These are phyloP conservation scores for Philopotamus ludificatus DNA, from an alignment of 1,140 invertebrate species.

Conservation along the genomic window DNA sequence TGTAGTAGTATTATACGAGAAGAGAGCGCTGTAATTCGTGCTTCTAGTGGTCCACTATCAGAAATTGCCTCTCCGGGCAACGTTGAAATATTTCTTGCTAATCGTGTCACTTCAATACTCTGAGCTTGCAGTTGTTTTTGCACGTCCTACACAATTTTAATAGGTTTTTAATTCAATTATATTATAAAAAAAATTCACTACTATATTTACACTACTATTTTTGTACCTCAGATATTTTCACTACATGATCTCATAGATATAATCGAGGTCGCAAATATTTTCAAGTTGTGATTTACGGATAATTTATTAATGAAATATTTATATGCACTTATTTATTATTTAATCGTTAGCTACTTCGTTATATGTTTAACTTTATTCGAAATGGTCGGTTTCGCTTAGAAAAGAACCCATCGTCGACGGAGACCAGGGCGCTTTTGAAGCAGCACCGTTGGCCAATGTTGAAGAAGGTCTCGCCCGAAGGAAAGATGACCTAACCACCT, in stretches of 20 bases:
- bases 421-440: constrained; percentile 7
- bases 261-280: no score
- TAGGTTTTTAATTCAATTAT: background rate
- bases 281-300: no score
- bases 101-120: constrained; percentile 56
- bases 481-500: constrained; percentile 20
- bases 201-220: no score
- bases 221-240: no score
- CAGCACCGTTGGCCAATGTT: background rate
- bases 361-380: no score
- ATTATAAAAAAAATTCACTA: no score
- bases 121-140: constrained; percentile 59
- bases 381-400: no score
- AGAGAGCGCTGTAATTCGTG: constrained; percentile 54
- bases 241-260: no score
- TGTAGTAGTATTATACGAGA: constrained; percentile 59
- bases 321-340: no score
- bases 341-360: no score
- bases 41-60: constrained; percentile 55
- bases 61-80: constrained; percentile 53
- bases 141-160: constrained; percentile 56
- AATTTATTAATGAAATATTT: no score
- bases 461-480: constrained; percentile 16
- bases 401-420: constrained; percentile 11
- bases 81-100: constrained; percentile 56